Evolutionary conservation across 2,888 invertebrate genomes (phyloP), one percentile per base, ranked within the genome.

Genomic region (Cryptus armator): DNA sequence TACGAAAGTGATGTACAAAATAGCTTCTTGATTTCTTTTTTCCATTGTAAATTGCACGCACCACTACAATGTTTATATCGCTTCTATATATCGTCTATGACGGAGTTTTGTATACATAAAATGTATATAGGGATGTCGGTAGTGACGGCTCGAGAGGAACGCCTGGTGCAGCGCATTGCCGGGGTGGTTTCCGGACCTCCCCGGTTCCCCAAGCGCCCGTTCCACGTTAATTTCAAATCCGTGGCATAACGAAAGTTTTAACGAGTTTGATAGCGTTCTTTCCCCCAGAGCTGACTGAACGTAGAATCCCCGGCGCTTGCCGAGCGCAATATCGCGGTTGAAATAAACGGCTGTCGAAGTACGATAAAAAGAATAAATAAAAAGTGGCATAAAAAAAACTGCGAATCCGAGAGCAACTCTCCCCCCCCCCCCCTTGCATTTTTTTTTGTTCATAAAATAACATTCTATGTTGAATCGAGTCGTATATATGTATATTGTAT

Each of bases 181-280:
- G 43, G 62, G 83, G 62, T 43, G 72, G 66, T 84, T 81, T 81
- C 48, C 64, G 64, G 51, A 62, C 75, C 66, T 81, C 53, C 10
- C 75, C 72, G 56, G 53, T 44, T 75, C 66, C 44, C 62, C 44
- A 37, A 12, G 56, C 68, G 72, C 84, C 12, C 43, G 19, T 32
- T 44, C 74, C 68, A 64, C 74, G 81, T 81, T 88, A 87, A 88
- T 90, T 88, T 86, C 71, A 83, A 89, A 89, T 88, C 84, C 86
- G 82, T 84, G 77, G 80, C 78, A 81, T 80, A 85, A 89, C 82
- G 83, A 85, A 89, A 90, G 87, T 90, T 90, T 89, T 90, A 90
- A 90, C 88, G 89, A 90, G 90, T 90, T 90, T 86, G 85, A 85
- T 87, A 81, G 85, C 66, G 32, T 87, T 87, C 83, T 85, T 82